Evolutionary conservation across 2,888 invertebrate genomes (phyloP), one percentile per base, ranked within the genome.

Genomic region (Tipula vernalis): DNA sequence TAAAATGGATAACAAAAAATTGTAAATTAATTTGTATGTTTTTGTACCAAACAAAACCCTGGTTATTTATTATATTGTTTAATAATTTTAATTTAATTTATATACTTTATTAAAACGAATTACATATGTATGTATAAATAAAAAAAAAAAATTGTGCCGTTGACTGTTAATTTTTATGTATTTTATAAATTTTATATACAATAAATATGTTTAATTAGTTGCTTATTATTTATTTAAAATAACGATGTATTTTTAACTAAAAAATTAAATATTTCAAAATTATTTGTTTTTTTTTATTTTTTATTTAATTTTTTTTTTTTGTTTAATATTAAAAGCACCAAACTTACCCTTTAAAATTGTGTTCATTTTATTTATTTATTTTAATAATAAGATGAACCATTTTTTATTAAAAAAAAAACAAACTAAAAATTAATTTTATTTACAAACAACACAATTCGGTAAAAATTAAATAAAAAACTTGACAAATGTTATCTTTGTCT

Each of bases 251-350:
- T 51, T 51, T 51, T 51, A 71, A 71, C 71, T 71, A 71, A 71
- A 71, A 71, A 71, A 71, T 18, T 44, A 28, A 71, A 28, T 57
- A 57, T 71, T 84, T 84, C 41, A 15, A 15, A 84, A 41, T 84
- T 84, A 84, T 39, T 36, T 84, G 8, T 84, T 84, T 84, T 36
- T 39, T 36, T 83, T 36, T 83, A 18, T 3, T 36, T 83, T 83
- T 83, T 12, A 28, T 84, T 84, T 84, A 84, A 84, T 36, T 39
- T 39, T 84, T 39, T n/a, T 84, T 84, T 39, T 5, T 84, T 84
- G 36, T 39, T 84, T 84, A 84, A 84, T 84, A 85, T 85, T 85
- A 85, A 42, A 85, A 85, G 85, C 85, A 85, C 85, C 85, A 85
- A 42, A 85, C 85, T 85, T 85, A 85, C 85, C 85, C 85, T 85